Conservation (phyloP, 2,888 invertebrate species). For the Rotaria macrura region DNA sequence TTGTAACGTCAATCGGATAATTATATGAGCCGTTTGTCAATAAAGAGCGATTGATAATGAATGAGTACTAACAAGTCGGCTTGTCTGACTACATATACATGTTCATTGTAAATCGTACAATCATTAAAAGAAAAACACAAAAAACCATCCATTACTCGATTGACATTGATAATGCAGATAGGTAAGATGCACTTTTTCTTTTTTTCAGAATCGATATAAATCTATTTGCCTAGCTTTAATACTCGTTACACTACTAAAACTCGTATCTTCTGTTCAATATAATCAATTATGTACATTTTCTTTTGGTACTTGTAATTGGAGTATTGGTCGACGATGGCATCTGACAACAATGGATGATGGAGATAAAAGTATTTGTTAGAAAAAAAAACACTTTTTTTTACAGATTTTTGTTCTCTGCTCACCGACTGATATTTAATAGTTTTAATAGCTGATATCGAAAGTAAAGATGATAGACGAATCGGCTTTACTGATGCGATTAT, state of each 20-base stretch:
- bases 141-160: too few relatives aligned
- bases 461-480: neutral
- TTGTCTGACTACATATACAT: neutral
- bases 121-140: too few relatives aligned
- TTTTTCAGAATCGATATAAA: neutral
- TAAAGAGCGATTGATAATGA: neutral
- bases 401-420: too few relatives aligned
- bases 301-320: neutral
- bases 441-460: neutral
- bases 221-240: neutral
- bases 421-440: neutral
- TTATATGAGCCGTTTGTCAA: neutral
- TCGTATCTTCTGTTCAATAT: neutral
- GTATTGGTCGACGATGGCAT: neutral
- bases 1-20: neutral
- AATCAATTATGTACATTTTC: constrained; percentile 1
- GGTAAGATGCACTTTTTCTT: neutral
- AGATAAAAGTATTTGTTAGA: neutral
- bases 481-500: neutral
- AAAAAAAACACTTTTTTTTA: neutral
- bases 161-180: neutral
- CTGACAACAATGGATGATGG: neutral
- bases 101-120: neutral
- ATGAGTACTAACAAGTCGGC: neutral
- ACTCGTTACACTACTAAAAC: neutral